Percentiles rank a stretch among this genome's conserved stretches.
Evolutionary conservation across 2,888 invertebrate species (phyloP).

Genomic region (Sarcophaga carnaria): DNA sequence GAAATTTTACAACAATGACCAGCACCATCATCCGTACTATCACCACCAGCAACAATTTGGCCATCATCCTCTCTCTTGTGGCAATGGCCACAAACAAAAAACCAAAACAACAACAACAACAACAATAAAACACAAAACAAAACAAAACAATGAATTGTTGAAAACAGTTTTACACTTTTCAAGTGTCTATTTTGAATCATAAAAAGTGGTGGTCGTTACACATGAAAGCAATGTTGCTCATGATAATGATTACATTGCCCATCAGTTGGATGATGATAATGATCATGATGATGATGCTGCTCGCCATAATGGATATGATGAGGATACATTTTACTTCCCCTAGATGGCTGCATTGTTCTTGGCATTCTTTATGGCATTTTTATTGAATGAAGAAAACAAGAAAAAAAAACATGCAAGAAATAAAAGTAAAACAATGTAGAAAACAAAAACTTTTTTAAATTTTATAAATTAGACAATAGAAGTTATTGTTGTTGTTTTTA

Average conservation of each 20-base stretch:
- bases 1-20: slow-evolving; percentile 39
- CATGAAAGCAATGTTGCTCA: background rate
- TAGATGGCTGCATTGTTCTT: slow-evolving; percentile 18
- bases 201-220: slow-evolving; percentile 15
- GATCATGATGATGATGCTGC: background rate
- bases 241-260: background rate
- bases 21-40: slow-evolving; percentile 21
- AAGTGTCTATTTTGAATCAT: slow-evolving; percentile 52
- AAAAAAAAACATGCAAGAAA: background rate
- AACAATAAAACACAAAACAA: background rate
- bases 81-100: background rate
- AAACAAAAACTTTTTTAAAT: slow-evolving; percentile 48
- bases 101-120: background rate
- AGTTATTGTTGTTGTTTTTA: slow-evolving; percentile 29
- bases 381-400: background rate
- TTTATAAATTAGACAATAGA: slow-evolving; percentile 48
- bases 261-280: background rate
- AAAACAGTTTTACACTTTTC: slow-evolving; percentile 55
- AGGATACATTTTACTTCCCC: too few species aligned
- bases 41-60: slow-evolving; percentile 9
- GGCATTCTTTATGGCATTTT: background rate
- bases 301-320: background rate
- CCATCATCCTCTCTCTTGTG: background rate
- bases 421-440: slow-evolving; percentile 4
- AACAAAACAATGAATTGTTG: slow-evolving; percentile 3